Evolutionary conservation across 2,888 invertebrate species (phyloP), one percentile per base, ranked within the genome.

Genomic region (Drosophila mimetica): DNA sequence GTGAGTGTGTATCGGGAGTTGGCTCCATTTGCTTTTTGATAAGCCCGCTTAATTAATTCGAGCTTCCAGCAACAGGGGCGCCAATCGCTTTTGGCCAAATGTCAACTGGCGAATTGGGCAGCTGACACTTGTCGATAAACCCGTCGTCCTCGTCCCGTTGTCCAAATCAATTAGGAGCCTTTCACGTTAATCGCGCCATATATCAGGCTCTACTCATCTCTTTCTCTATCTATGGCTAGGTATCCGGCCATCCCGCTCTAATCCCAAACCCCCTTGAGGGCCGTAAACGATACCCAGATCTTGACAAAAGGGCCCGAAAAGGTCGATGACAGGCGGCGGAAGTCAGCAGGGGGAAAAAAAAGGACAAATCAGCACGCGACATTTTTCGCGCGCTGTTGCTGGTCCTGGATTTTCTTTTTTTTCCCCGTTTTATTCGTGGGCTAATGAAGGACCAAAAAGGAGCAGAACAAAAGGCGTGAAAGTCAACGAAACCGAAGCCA

Each of bases 121-220:
- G 32, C 52, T 71, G 71, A 64, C 63, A 69, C 70, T 71, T 69
- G 69, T 63, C 63, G 70, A 63, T 69, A 59, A 58, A 50, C 32
- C 39, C 16, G 44, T 46, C 18, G 9, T 18, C 39, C 14, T 1
- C 20, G 6, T 20, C 41, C 41, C 14, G 36, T 11, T 25, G 44
- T 44, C 60, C 55, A 53, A 75, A 86, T 85, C 86, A 85, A 85
- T 86, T 85, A 84, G 77, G 78, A 70, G 74, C 84, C 84, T 79
- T 86, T 74, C 76, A 79, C 78, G 86, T 78, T 85, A 86, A 86
- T 86, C 81, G 84, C 79, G 66, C 76, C 86, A 86, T 82, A 84
- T 77, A 81, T 86, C 82, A 84, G 65, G 65, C 74, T 44, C 60
- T 7, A 5, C 16, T 8, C 13, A 25, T 58, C 41, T 34, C 61